A percentile compares a stretch with the other conserved stretches of the same genome.
Conservation (phyloP, 2,113 vertebrate genomes). For the Labeo rohita region DNA sequence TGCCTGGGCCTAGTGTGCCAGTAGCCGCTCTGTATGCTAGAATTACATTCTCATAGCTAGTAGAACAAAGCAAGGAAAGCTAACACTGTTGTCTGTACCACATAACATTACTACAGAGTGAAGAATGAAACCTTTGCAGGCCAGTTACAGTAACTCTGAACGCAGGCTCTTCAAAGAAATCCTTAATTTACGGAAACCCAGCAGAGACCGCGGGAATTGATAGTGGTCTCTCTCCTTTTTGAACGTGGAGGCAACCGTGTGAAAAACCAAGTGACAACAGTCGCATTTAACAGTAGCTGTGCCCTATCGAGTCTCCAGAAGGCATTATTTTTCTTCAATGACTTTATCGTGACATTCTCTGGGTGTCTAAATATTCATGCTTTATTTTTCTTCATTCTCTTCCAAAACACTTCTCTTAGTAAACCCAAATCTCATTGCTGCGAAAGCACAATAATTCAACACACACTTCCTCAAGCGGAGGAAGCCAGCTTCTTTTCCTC, state of each 20-base stretch:
- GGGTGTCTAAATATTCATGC: constrained; percentile 17
- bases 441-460: neutral
- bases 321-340: constrained; percentile 62
- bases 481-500: constrained; percentile 12
- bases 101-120: constrained; percentile 61
- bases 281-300: constrained; percentile 76
- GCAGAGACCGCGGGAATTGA: constrained; percentile 62
- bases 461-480: constrained; percentile 15
- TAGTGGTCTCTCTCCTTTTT: constrained; percentile 61
- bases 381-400: constrained; percentile 28
- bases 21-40: constrained; percentile 73
- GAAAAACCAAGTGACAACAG: constrained; percentile 60
- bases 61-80: constrained; percentile 71
- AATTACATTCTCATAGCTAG: constrained; percentile 77
- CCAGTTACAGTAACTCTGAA: constrained; percentile 66
- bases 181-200: constrained; percentile 62
- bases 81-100: constrained; percentile 66
- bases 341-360: constrained; percentile 38
- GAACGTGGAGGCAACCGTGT: constrained; percentile 67
- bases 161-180: constrained; percentile 65
- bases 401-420: neutral
- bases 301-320: constrained; percentile 67
- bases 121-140: constrained; percentile 64
- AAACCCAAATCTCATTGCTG: constrained; percentile 25
- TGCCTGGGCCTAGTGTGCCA: constrained; percentile 78